Percentiles rank a stretch among this genome's conserved stretches.
Conservation (phyloP, 2,113 vertebrate species). For the Zootoca vivipara region DNA sequence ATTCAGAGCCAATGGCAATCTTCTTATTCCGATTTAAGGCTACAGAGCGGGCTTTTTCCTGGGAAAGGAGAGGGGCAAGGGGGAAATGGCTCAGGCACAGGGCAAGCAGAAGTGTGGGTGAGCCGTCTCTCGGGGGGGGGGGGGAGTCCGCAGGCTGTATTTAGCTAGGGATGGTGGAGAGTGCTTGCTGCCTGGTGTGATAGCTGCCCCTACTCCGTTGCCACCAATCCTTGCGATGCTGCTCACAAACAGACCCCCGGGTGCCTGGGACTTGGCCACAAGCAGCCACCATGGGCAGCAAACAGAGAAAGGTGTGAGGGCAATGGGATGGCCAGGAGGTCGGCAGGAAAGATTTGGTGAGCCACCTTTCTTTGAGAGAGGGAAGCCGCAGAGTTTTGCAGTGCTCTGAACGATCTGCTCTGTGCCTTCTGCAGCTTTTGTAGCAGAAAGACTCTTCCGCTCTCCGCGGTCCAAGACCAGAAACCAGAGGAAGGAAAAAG, state of each 20-base stretch:
- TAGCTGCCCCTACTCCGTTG: no score
- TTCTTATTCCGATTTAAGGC: no score
- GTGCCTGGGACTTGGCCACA: background rate
- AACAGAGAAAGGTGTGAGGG: background rate
- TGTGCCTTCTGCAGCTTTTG: fast-evolving
- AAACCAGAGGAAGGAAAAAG: background rate
- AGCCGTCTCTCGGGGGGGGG: background rate
- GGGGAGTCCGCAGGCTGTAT: background rate
- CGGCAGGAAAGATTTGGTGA: no score
- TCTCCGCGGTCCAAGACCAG: background rate
- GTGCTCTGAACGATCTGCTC: fast-evolving
- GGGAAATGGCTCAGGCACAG: no score
- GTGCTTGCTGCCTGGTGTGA: background rate
- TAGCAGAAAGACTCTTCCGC: background rate
- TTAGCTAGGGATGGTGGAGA: no score
- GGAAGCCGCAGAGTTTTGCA: fast-evolving
- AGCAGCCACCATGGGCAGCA: background rate
- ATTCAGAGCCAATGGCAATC: no score
- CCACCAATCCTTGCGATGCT: background rate
- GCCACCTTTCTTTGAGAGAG: background rate
- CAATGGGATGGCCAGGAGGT: background rate
- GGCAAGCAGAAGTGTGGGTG: no score
- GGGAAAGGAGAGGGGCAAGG: no score
- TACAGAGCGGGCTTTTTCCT: no score
- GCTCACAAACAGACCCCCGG: no score